Conservation (phyloP, 2,797 vertebrate species). For the Schizopygopsis malacanthus region DNA sequence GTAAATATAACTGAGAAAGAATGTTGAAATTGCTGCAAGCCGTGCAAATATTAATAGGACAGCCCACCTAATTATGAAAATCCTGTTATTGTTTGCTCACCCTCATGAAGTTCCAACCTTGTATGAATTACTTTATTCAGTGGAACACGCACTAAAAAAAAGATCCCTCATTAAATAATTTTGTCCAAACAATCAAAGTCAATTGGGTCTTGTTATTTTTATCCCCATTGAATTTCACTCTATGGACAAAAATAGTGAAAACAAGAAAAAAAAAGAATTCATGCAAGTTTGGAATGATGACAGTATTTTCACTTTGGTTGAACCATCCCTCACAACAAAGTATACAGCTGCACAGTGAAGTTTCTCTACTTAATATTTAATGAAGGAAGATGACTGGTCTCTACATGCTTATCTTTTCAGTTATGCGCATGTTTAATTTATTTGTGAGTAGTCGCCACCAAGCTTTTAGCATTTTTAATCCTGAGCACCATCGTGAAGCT, state of each 20-base stretch:
- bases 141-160: not conserved
- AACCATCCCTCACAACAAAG: not conserved
- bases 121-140: not conserved
- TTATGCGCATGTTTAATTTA: slow-evolving; percentile 4
- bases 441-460: not conserved
- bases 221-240: not conserved
- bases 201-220: not conserved
- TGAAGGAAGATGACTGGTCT: not conserved
- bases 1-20: not conserved
- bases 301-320: not conserved
- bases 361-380: not conserved
- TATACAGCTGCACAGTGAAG: not conserved
- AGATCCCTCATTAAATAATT: not conserved
- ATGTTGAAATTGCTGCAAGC: not conserved
- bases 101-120: not conserved
- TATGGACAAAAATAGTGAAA: not conserved
- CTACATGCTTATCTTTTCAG: not conserved
- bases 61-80: not conserved
- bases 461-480: not conserved
- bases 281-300: not conserved
- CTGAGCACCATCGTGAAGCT: not conserved
- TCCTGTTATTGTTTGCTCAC: not conserved
- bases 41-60: not conserved
- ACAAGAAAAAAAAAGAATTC: not conserved
- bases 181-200: not conserved